Evolutionary conservation across 2,113 vertebrate genomes (phyloP).

Genomic region (Melanotaenia duboulayi): DNA sequence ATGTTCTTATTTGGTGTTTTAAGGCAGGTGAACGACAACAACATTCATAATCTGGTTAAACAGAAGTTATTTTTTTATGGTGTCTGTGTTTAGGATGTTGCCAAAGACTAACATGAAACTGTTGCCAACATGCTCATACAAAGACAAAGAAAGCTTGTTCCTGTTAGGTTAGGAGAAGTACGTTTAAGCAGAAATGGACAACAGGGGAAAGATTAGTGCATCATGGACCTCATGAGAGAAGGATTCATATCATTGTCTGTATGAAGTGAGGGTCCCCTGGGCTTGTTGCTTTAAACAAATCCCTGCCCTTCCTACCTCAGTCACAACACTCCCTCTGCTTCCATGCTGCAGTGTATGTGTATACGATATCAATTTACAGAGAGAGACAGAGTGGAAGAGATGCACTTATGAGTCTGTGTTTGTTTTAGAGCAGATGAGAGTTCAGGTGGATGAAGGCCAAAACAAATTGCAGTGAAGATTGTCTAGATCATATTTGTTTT

Average conservation of each 20-base stretch:
- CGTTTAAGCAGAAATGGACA: slow-evolving; percentile 1
- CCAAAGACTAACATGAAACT: not conserved
- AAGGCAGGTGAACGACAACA: too few relatives aligned
- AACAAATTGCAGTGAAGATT: slow-evolving; percentile 21
- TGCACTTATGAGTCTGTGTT: slow-evolving; percentile 32
- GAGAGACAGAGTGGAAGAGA: slow-evolving; percentile 22
- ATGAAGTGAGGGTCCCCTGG: slow-evolving; percentile 50
- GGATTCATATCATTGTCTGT: slow-evolving; percentile 68
- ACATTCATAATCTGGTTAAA: too few relatives aligned
- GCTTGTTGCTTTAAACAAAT: slow-evolving; percentile 82
- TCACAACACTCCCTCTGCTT: slow-evolving; percentile 79
- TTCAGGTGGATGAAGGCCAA: slow-evolving; percentile 35
- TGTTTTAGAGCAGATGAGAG: slow-evolving; percentile 43
- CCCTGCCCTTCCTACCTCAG: slow-evolving; percentile 71
- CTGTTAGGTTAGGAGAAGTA: slow-evolving; percentile 4
- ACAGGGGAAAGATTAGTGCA: slow-evolving; percentile 2
- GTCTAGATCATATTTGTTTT: slow-evolving; percentile 10
- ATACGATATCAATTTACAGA: slow-evolving; percentile 37
- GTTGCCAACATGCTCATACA: not conserved
- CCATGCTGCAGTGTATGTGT: slow-evolving; percentile 43
- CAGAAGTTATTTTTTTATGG: too few relatives aligned
- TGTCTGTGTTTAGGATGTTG: not conserved
- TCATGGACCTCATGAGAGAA: slow-evolving; percentile 14
- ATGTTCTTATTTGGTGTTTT: too few relatives aligned
- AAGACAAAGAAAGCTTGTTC: not conserved